Percentiles rank a stretch among this genome's conserved stretches.
These are phyloP conservation scores for Chiloscyllium plagiosum DNA, from an alignment of 2,113 vertebrate species.

Conservation along the genomic window DNA sequence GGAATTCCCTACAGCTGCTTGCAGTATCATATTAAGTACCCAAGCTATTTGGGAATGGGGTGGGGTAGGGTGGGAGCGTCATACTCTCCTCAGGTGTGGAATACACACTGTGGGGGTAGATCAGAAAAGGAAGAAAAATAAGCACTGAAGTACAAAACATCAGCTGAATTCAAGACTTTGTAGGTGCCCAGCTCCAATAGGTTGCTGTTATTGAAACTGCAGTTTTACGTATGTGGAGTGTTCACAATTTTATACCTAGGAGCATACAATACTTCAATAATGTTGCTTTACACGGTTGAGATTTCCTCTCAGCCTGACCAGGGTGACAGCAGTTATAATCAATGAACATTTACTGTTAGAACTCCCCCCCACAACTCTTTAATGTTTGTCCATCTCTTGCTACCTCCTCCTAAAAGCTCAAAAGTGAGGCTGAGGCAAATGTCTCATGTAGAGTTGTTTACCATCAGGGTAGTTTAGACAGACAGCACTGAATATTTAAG, in stretches of 20 bases:
- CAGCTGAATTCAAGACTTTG: too few relatives aligned
- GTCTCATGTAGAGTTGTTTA: neutral
- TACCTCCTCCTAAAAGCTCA: neutral
- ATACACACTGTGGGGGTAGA: neutral
- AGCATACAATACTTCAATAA: neutral
- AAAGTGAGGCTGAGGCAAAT: neutral
- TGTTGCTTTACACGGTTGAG: neutral
- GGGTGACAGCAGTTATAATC: neutral
- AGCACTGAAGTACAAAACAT: too few relatives aligned
- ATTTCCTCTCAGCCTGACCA: neutral
- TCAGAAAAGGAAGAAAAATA: too few relatives aligned
- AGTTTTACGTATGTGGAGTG: neutral
- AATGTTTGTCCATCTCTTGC: neutral
- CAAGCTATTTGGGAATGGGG: neutral
- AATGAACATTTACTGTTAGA: neutral
- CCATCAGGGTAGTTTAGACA: neutral
- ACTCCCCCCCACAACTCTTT: neutral
- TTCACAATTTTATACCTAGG: neutral
- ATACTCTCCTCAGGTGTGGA: neutral
- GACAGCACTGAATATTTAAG: neutral
- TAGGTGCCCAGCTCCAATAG: neutral
- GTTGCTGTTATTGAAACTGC: neutral
- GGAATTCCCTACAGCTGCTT: neutral
- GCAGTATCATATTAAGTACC: neutral
- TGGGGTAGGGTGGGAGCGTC: too few relatives aligned